Base-by-base conservation (phyloP, 2,888 invertebrate species). In the Microchrysa polita region DNA sequence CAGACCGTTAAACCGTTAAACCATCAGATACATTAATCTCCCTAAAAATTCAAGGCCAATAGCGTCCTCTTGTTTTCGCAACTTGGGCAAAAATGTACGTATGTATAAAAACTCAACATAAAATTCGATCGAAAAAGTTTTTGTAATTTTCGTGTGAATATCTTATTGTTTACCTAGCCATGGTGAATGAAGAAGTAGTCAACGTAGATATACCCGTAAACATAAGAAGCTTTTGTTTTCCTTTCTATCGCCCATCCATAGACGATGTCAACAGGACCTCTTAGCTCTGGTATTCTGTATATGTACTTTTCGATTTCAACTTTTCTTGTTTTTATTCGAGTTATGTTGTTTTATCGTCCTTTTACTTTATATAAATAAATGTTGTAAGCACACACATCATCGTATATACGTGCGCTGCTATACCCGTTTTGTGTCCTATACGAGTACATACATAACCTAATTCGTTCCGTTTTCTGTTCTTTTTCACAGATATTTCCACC, bases 401-500 rank as follows among this genome's bases (percentile, higher is more conserved):
- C 27, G 27, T 34, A 34, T 34, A 34, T n/a, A n/a, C 27, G 27
- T 34, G 27, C 2, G 2, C 2, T 34, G 4, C 27, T 7, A 7
- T 34, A 34, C 27, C 27, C n/a, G 10, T 44, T 44, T 44, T 44
- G 44, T 44, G 44, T 12, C 44, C 44, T 55, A 9, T 40, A 48
- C 7, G 27, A 34, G 7, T 34, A 34, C 7, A n/a, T n/a, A n/a
- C n/a, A n/a, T 69, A 74, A 60, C 63, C 23, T 72, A 73, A n/a
- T n/a, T n/a, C 73, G 73, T 52, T n/a, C 52, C 34, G 10, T 1
- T 53, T 53, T n/a, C 42, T 74, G 55, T 40, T 73, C 67, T 75
- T 59, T 78, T 78, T 65, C 76, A 81, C 76, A 81, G 81, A 78
- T 80, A 74, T 81, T 79, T 78, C 80, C 80, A 77, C 79, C 81